Evolutionary conservation across 2,888 invertebrate species (phyloP), one percentile per base, ranked within the genome.

Genomic region (Oxytorus armatus): DNA sequence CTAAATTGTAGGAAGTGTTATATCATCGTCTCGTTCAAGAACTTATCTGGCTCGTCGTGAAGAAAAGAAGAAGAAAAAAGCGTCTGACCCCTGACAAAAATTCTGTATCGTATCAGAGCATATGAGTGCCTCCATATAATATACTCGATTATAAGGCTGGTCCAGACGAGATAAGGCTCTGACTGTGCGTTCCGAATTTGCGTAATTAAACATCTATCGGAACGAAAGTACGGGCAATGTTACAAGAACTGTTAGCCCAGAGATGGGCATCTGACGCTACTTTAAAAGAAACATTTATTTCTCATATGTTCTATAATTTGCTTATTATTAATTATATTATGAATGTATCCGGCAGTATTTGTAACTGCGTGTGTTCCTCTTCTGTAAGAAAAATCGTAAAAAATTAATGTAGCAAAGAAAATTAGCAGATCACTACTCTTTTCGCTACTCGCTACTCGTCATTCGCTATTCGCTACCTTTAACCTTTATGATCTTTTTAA

Each of bases 81-180:
- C 21, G 5, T 51, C 53, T 61, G 69, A 69, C 61, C 53, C 44
- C 33, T 69, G 25, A 16, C 25, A 53, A 61, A 55, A 44, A 39
- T 33, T 10, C 23, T 51, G 49, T 23, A 59, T 44, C 44, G 29
- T 33, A 23, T 57, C n/a, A 3, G 16, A 47, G 36, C 1, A 16
- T 16, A 57, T 1, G 51, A 74, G 8, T 29, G 53, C 29, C 3
- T 14, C 8, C 29, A 10, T 8, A 47, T 16, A 44, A 11, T 11
- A 1, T 7, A 23, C 25, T 10, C 47, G 47, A 29, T 25, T 55
- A 8, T 16, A 25, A 68, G 29, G 8, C 25, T 29, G 25, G 49
- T 77, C 47, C 47, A 55, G 44, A 0, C 3, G 29, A 51, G 57
- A 75, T 75, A 75, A 75, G 47, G 25, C 0, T 47, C n/a, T 0